Evolutionary conservation across 2,113 vertebrate genomes (phyloP).

Genomic region (Prunella fulvescens): DNA sequence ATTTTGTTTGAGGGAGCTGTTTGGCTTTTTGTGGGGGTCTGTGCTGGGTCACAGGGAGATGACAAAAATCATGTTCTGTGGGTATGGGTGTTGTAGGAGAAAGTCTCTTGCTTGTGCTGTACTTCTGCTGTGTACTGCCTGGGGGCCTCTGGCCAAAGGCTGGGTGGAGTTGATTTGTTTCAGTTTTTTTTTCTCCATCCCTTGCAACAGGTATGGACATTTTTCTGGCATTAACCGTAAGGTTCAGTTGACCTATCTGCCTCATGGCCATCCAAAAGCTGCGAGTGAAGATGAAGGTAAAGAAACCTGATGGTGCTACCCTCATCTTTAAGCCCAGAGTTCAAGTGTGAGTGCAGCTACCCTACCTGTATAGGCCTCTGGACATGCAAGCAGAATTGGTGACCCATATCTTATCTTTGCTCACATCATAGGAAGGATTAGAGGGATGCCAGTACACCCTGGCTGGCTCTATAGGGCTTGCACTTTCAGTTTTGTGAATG

Average conservation of each 20-base stretch:
- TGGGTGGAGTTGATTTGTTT: neutral
- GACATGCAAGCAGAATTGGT: neutral
- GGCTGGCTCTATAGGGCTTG: neutral
- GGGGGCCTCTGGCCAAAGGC: neutral
- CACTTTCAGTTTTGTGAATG: neutral
- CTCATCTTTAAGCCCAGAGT: neutral
- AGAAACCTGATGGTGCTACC: neutral
- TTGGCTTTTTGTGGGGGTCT: neutral
- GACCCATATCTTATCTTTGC: neutral
- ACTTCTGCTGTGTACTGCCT: neutral
- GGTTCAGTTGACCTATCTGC: conserved; percentile 94
- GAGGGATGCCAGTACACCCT: neutral
- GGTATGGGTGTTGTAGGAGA: neutral
- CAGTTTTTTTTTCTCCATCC: neutral
- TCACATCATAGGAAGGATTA: neutral
- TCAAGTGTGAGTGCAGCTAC: neutral
- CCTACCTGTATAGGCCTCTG: neutral
- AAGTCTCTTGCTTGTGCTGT: neutral
- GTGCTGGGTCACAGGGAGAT: neutral
- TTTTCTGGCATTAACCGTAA: conserved; percentile 99
- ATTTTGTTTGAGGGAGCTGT: neutral
- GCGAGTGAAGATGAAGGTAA: conserved; percentile 94
- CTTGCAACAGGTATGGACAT: conserved; percentile 89
- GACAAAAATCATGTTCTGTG: neutral
- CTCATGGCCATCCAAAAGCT: conserved; percentile 89